Evolutionary conservation across 2,888 invertebrate species (phyloP).

Genomic region (Lasioglossum pauxillum): DNA sequence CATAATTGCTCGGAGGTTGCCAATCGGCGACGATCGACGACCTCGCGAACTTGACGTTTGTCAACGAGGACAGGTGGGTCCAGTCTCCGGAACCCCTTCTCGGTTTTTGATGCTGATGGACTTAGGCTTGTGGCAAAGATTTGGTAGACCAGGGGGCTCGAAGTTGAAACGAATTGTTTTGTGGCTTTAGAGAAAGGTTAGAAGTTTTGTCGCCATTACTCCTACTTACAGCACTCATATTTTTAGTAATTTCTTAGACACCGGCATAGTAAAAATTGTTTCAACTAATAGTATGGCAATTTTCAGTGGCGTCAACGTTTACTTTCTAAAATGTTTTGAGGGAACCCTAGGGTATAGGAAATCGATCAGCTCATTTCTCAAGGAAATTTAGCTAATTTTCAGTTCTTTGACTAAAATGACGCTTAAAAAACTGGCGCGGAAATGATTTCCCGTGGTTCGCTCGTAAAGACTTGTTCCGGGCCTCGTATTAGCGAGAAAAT

Average conservation of each 20-base stretch:
- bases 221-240: too few species aligned
- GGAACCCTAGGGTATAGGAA: neutral
- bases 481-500: neutral
- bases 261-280: too few species aligned
- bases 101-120: neutral
- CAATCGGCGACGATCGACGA: neutral
- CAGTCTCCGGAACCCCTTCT: neutral
- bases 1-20: neutral
- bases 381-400: neutral
- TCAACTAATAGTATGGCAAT: neutral
- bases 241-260: too few species aligned
- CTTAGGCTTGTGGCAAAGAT: neutral
- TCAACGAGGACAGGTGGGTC: neutral
- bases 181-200: too few species aligned
- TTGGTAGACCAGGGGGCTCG: neutral
- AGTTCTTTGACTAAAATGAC: neutral
- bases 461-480: neutral
- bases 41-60: conserved; percentile 2
- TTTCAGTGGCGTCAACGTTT: neutral
- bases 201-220: too few species aligned
- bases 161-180: neutral
- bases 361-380: neutral
- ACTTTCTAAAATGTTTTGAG: neutral
- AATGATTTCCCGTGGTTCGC: neutral
- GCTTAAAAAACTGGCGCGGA: neutral